Percentiles rank a stretch among this genome's conserved stretches.
phyloP scores from a whole-genome alignment of 2,888 invertebrate species.

The Leptopilina myrica region DNA sequence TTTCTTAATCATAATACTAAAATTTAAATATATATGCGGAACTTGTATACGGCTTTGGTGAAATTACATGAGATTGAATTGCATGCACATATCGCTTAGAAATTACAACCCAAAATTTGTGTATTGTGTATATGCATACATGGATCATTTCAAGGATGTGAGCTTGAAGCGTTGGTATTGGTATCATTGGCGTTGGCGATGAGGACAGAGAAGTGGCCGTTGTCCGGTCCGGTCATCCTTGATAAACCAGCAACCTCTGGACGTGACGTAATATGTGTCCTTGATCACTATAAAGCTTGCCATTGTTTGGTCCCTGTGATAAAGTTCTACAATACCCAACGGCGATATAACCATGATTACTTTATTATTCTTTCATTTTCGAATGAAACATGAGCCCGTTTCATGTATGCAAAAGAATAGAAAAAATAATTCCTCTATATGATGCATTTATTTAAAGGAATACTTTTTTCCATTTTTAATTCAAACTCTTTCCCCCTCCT shows the following conservation, averaged over 20 bases:
- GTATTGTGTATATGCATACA: slow-evolving; percentile 19
- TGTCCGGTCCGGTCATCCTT: slow-evolving; percentile 42
- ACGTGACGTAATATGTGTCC: slow-evolving; percentile 46
- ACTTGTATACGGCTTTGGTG: not conserved
- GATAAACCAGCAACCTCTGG: slow-evolving; percentile 44
- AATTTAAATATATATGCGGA: not conserved
- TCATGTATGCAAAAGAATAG: not conserved
- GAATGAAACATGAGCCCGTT: not conserved
- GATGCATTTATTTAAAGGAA: not conserved
- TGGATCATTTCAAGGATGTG: slow-evolving; percentile 38
- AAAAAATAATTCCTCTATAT: not conserved
- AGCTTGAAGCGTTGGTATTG: slow-evolving; percentile 15
- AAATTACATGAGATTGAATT: not conserved
- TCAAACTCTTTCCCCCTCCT: too few species aligned
- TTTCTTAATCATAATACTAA: not conserved
- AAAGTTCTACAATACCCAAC: slow-evolving; percentile 45
- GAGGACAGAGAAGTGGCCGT: slow-evolving; percentile 41
- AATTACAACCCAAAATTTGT: not conserved
- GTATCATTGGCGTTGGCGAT: slow-evolving; percentile 32
- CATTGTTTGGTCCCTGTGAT: slow-evolving; percentile 46
- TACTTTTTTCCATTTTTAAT: too few species aligned
- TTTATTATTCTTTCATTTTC: slow-evolving; percentile 34
- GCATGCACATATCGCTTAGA: not conserved
- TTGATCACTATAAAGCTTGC: slow-evolving; percentile 40
- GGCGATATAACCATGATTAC: slow-evolving; percentile 41